A percentile compares a stretch with the other conserved stretches of the same genome.
phyloP scores from a whole-genome alignment of 2,888 invertebrate genomes.

The Drosophila algonquin region DNA sequence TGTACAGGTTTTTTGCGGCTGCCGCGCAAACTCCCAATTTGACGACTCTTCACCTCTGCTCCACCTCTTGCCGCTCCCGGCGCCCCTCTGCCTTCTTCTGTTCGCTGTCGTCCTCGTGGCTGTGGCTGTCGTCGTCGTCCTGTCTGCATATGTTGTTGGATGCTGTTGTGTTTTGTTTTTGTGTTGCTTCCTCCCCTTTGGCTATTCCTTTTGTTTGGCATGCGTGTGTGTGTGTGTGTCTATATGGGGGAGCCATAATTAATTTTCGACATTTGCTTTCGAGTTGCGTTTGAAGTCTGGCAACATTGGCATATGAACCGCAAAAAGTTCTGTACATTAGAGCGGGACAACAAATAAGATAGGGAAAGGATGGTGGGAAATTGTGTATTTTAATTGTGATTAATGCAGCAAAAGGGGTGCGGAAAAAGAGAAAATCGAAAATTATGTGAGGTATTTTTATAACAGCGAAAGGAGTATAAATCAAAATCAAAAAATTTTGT shows the following conservation, averaged over 20 bases:
- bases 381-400: slow-evolving; percentile 33
- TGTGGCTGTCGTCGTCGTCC: slow-evolving; percentile 43
- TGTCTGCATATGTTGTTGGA: slow-evolving; percentile 68
- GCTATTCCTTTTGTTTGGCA: slow-evolving; percentile 23
- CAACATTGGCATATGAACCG: slow-evolving; percentile 56
- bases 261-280: slow-evolving; percentile 66
- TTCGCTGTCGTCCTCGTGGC: slow-evolving; percentile 11
- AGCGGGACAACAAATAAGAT: slow-evolving; percentile 4
- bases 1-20: slow-evolving; percentile 78
- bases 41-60: slow-evolving; percentile 19
- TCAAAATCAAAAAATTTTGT: neutral
- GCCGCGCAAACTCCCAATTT: slow-evolving; percentile 78
- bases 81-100: slow-evolving; percentile 13
- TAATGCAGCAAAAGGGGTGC: slow-evolving; percentile 23
- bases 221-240: slow-evolving; percentile 7
- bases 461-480: neutral
- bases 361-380: neutral
- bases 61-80: slow-evolving; percentile 18
- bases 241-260: slow-evolving; percentile 51
- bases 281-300: slow-evolving; percentile 56
- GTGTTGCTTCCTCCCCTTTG: neutral
- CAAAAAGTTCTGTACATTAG: slow-evolving; percentile 39
- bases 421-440: too few species aligned
- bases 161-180: slow-evolving; percentile 34
- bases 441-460: too few species aligned